Conservation (phyloP, 2,113 vertebrate genomes). For the Crotalus helleri region DNA sequence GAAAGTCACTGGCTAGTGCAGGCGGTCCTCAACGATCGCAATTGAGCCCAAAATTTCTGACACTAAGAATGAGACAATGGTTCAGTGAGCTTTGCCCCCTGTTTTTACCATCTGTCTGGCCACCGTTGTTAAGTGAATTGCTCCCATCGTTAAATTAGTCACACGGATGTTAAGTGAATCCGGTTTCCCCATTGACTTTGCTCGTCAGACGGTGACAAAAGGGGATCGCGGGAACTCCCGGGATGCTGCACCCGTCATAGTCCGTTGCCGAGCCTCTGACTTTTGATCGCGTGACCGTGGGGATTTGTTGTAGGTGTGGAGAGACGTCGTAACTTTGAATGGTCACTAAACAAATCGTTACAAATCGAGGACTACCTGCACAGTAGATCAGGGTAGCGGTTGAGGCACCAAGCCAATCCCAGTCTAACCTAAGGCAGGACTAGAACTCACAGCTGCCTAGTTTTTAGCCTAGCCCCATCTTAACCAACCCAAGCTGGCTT, state of each 20-base stretch:
- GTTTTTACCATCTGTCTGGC: background rate
- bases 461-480: no score
- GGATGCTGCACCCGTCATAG: background rate
- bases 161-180: no score
- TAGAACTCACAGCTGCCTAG: no score
- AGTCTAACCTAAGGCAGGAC: background rate
- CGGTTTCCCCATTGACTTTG: no score
- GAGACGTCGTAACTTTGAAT: background rate
- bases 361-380: no score
- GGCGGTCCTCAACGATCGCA: background rate
- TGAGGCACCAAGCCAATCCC: background rate
- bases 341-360: no score
- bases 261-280: background rate
- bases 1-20: background rate
- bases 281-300: background rate
- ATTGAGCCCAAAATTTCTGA: no score
- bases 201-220: background rate
- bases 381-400: background rate
- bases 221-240: background rate
- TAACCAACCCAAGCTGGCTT: no score
- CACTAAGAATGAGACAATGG: background rate
- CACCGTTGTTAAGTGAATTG: no score
- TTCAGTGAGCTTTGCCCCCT: background rate
- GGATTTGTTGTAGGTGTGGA: background rate
- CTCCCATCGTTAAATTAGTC: no score